phyloP scores from a whole-genome alignment of 2,113 vertebrate genomes.

The Isurus oxyrinchus region DNA sequence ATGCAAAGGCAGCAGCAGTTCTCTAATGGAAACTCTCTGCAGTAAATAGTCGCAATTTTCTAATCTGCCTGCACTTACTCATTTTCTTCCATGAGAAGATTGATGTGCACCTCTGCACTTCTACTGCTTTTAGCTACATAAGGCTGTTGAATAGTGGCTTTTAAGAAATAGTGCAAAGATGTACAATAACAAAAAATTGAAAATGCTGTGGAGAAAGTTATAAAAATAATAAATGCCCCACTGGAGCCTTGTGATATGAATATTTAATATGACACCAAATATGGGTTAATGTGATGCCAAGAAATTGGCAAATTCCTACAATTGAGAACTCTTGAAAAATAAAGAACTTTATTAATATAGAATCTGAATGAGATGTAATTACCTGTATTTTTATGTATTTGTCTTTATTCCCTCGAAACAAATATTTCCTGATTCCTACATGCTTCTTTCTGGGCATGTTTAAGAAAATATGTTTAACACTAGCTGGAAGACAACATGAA shows the following conservation, averaged over 20 bases:
- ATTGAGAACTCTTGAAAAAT: background rate
- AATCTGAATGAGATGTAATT: background rate
- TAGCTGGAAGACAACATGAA: no score
- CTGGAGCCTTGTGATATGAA: background rate
- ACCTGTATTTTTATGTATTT: background rate
- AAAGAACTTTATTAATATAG: background rate
- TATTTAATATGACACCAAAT: no score
- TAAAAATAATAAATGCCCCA: background rate
- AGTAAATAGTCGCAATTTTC: background rate
- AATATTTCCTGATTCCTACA: background rate
- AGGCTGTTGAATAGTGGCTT: background rate
- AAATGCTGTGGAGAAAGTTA: background rate
- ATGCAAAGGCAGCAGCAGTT: background rate
- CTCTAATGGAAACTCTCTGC: background rate
- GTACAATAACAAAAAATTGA: background rate
- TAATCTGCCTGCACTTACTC: background rate
- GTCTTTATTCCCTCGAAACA: background rate
- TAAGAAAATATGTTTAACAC: no score
- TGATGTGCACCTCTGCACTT: no score
- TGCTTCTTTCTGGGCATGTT: background rate
- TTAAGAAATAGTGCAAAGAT: background rate
- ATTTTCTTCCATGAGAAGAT: background rate
- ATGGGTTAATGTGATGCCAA: no score
- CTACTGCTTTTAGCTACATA: background rate
- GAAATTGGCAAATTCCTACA: background rate